Conservation (phyloP, 2,888 invertebrate species). For the Fragum sueziense region DNA sequence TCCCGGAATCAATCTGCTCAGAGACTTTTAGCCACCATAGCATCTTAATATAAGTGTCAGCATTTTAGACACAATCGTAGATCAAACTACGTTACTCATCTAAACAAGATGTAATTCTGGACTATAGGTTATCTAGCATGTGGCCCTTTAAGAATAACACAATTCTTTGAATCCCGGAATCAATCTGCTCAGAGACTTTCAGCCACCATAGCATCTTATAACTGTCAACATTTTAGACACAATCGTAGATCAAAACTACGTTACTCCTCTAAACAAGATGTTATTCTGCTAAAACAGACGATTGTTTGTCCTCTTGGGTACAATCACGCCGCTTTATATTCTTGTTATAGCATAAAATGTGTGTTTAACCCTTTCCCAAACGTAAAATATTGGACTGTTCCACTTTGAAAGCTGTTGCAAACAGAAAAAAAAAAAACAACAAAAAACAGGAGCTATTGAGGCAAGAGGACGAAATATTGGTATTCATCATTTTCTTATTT, state of each 20-base stretch:
- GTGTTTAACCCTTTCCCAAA: too few species aligned
- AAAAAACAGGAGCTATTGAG: too few species aligned
- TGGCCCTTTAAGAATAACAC: background rate
- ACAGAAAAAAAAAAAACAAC: too few species aligned
- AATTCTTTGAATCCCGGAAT: background rate
- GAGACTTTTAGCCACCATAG: background rate
- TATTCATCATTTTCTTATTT: background rate
- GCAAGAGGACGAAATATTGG: too few species aligned
- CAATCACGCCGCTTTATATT: too few species aligned
- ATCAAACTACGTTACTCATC: background rate
- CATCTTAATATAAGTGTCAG: slow-evolving; percentile 16
- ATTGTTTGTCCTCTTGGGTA: background rate
- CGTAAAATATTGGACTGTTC: too few species aligned
- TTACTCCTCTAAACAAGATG: slow-evolving; percentile 15
- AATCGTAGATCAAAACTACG: background rate
- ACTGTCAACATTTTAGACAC: background rate
- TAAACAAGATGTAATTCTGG: slow-evolving; percentile 19
- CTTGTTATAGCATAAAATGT: too few species aligned
- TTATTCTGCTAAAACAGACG: slow-evolving; percentile 14
- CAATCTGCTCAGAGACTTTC: background rate
- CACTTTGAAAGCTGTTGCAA: too few species aligned
- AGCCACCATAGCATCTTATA: slow-evolving; percentile 7
- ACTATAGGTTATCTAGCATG: background rate
- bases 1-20: background rate
- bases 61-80: background rate